Evolutionary conservation across 2,888 invertebrate genomes (phyloP).

Genomic region (Hipparchia sbordonii): DNA sequence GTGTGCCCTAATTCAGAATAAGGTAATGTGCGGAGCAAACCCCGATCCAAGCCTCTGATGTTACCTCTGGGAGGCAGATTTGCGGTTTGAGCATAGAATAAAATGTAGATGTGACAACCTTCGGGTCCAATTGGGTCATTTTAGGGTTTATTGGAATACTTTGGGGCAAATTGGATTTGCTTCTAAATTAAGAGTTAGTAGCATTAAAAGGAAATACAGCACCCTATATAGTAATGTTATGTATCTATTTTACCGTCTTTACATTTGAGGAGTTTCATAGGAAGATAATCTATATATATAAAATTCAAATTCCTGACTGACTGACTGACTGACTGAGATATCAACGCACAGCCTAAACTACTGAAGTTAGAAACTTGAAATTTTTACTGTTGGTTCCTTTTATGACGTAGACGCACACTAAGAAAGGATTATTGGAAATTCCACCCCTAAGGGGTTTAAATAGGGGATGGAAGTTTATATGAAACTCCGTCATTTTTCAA

Average conservation of each 20-base stretch:
- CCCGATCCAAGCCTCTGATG: slow-evolving; percentile 30
- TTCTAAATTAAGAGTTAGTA: slow-evolving; percentile 11
- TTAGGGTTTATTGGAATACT: not conserved
- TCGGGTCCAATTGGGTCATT: not conserved
- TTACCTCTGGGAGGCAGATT: slow-evolving; percentile 34
- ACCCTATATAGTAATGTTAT: not conserved
- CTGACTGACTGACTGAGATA: too few species aligned
- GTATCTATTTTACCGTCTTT: not conserved
- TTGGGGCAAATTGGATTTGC: not conserved
- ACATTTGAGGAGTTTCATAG: too few species aligned
- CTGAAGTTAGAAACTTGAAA: too few species aligned
- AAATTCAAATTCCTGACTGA: too few species aligned
- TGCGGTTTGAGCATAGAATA: slow-evolving; percentile 32
- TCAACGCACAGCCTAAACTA: too few species aligned
- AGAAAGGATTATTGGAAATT: too few species aligned
- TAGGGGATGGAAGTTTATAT: too few species aligned
- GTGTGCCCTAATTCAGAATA: slow-evolving; percentile 37
- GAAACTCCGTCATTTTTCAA: too few species aligned
- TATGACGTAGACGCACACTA: too few species aligned
- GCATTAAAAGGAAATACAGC: not conserved
- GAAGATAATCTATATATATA: too few species aligned
- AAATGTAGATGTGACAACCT: slow-evolving; percentile 26
- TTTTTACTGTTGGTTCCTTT: too few species aligned
- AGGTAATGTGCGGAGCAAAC: slow-evolving; percentile 31
- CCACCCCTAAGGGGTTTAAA: too few species aligned